These are phyloP conservation scores for Zonotrichia leucophrys DNA, from an alignment of 2,113 vertebrate genomes.

Conservation along the genomic window DNA sequence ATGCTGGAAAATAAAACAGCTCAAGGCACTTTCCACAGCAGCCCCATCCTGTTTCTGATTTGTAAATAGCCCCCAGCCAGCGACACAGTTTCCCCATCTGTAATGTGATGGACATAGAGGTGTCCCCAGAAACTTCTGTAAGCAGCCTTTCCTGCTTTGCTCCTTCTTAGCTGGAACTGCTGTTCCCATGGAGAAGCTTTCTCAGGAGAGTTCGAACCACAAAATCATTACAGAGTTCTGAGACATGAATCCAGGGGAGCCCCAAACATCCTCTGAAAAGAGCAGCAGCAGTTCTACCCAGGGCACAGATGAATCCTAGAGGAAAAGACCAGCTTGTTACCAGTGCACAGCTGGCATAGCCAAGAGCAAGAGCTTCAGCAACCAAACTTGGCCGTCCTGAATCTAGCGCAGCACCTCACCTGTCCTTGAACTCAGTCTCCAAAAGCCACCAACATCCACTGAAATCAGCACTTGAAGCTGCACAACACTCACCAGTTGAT, in stretches of 20 bases:
- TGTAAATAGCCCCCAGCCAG: too few species aligned
- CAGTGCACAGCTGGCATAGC: background rate
- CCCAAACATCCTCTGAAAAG: background rate
- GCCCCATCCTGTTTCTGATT: too few species aligned
- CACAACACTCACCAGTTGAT: background rate
- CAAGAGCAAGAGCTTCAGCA: background rate
- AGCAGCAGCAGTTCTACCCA: background rate
- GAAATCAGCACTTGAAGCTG: background rate
- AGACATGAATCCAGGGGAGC: background rate
- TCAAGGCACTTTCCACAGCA: too few species aligned
- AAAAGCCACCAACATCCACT: background rate
- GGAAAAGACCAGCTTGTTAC: background rate
- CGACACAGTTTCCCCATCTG: too few species aligned
- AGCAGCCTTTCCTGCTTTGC: background rate
- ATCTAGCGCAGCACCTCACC: background rate
- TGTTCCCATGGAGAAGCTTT: background rate
- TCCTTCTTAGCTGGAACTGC: background rate
- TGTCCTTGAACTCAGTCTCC: background rate
- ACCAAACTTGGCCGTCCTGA: background rate
- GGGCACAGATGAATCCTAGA: background rate
- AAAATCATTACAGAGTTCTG: background rate
- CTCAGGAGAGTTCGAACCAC: background rate
- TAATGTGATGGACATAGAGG: too few species aligned
- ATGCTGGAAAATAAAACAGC: too few species aligned
- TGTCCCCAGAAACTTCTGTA: too few species aligned